phyloP scores from a whole-genome alignment of 2,888 invertebrate genomes.

The Agonopterix subpropinquella region DNA sequence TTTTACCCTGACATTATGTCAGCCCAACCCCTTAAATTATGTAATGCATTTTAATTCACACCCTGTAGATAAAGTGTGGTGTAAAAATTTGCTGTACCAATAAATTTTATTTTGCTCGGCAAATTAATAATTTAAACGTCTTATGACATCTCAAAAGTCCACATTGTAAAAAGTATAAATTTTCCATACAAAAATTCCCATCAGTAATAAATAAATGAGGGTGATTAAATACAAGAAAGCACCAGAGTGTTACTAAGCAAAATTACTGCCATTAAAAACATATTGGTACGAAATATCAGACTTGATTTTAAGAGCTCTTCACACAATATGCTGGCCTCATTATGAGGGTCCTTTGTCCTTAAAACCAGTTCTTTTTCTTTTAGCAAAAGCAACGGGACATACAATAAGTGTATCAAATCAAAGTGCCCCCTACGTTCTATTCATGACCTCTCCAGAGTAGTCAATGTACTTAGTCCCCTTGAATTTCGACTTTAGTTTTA shows the following conservation, averaged over 20 bases:
- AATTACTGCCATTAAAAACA: slow-evolving; percentile 53
- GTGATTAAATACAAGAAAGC: neutral
- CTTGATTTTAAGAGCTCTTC: slow-evolving; percentile 61
- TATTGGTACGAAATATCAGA: slow-evolving; percentile 55
- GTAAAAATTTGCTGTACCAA: too few relatives aligned
- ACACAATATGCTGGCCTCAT: slow-evolving; percentile 71
- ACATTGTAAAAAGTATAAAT: too few relatives aligned
- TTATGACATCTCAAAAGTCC: too few relatives aligned
- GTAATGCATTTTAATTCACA: too few relatives aligned
- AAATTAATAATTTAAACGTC: too few relatives aligned
- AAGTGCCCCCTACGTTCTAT: slow-evolving; percentile 63
- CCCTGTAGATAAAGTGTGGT: too few relatives aligned
- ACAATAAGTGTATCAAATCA: slow-evolving; percentile 72
- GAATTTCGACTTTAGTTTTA: slow-evolving; percentile 49
- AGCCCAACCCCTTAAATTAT: too few relatives aligned
- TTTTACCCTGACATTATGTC: too few relatives aligned
- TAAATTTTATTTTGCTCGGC: too few relatives aligned
- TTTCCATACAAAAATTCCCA: too few relatives aligned
- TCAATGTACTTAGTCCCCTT: slow-evolving; percentile 19
- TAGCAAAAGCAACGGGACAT: slow-evolving; percentile 55
- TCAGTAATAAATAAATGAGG: too few relatives aligned
- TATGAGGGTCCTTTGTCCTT: slow-evolving; percentile 73
- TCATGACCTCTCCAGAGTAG: slow-evolving; percentile 51
- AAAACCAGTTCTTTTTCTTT: slow-evolving; percentile 68
- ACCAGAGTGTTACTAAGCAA: slow-evolving; percentile 22